Evolutionary conservation across 2,113 vertebrate genomes (phyloP).

Genomic region (Catharus fuscescens): DNA sequence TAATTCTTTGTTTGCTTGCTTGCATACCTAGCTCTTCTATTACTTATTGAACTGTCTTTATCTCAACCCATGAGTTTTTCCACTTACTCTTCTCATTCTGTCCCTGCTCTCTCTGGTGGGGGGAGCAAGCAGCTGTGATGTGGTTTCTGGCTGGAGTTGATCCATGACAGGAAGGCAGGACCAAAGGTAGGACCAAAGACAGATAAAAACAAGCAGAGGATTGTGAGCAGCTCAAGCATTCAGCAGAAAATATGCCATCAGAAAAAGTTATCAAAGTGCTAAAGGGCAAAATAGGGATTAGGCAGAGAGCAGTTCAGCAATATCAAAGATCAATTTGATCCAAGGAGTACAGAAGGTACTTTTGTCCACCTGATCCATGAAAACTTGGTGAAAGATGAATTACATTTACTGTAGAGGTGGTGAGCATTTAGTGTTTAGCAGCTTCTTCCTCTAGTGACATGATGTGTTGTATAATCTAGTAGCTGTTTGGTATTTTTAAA

Average conservation of each 20-base stretch:
- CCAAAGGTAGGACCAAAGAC: no score
- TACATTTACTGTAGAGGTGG: neutral
- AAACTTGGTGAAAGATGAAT: neutral
- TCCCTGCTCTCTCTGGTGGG: rapidly evolving
- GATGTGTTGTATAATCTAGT: neutral
- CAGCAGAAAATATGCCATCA: neutral
- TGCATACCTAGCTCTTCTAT: rapidly evolving
- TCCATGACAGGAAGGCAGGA: neutral
- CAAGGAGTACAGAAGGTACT: neutral
- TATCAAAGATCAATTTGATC: neutral
- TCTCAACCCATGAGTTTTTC: neutral
- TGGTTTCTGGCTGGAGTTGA: neutral
- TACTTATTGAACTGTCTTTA: neutral
- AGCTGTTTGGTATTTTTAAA: neutral
- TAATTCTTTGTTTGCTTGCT: neutral
- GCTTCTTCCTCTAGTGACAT: neutral
- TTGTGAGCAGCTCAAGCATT: neutral
- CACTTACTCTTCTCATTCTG: neutral
- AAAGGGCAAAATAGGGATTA: neutral
- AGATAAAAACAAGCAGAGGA: neutral
- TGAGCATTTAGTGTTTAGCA: neutral
- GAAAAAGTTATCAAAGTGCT: neutral
- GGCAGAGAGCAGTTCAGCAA: neutral
- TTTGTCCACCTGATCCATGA: neutral
- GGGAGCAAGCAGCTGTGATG: rapidly evolving